Evolutionary conservation across 2,113 vertebrate species (phyloP), one percentile per base, ranked within the genome.

Genomic region (Channa maculata): DNA sequence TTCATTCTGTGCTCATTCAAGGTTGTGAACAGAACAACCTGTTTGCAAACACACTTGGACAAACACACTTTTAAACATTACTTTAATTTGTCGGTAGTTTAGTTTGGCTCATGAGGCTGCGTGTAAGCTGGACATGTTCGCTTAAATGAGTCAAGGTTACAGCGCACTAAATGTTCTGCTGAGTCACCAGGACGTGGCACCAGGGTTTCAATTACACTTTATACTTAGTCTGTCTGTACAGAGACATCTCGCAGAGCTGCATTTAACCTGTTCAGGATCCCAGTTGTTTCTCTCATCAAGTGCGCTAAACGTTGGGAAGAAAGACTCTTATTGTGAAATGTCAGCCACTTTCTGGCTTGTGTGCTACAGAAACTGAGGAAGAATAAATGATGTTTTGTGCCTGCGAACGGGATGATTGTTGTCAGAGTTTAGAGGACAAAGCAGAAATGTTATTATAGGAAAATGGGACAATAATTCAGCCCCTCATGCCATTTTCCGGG

Each of bases 401-500:
- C 39, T 33, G 24, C 8, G 38, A 62, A 44, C 37, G 55, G 11
- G 43, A 5, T 49, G 38, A 71, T 48, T 2, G 15, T 71, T 77
- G 57, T 73, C 10, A 65, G 6, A 63, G 71, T 79, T 65, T 14
- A 77, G 65, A 77, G 67, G 82, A 74, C 77, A 63, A 69, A 73
- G 63, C 49, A 39, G 48, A 83, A 83, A 72, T 13, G 46, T 71
- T 45, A 60, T 80, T 48, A 38, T 37, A 24, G 15, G 9, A 50
- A 71, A 86, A 71, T 85, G 64, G 84, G 78, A 67, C 80, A 50
- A 66, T 85, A 83, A 74, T 50, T 66, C 38, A 82, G 63, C 72
- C 57, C 46, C 46, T 80, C 34, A 5, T 78, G 65, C 81, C 78
- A 77, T 84, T 83, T 83, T 77, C 24, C 24, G 24, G 24, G 24